These are phyloP conservation scores for Rhagologus leucostigma DNA, from an alignment of 2,113 vertebrate genomes.

Conservation along the genomic window DNA sequence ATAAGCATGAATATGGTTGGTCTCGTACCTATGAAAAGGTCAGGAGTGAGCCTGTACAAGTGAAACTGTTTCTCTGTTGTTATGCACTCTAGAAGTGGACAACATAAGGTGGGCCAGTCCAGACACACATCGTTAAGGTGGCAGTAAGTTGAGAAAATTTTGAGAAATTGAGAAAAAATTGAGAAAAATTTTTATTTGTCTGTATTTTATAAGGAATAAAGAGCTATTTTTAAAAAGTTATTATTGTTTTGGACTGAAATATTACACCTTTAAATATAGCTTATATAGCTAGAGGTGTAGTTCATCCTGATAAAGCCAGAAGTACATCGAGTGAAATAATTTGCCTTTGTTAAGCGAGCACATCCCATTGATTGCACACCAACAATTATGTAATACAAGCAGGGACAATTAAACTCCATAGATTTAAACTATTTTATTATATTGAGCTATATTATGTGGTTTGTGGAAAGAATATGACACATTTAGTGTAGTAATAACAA, in stretches of 20 bases:
- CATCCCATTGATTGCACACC: not conserved
- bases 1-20: not conserved
- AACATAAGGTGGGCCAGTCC: not conserved
- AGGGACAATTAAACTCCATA: not conserved
- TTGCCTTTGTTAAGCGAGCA: not conserved
- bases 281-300: not conserved
- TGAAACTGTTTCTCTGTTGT: not conserved
- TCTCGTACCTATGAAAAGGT: not conserved
- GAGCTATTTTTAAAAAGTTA: not conserved
- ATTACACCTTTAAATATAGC: not conserved
- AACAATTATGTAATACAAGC: not conserved
- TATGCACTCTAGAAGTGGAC: not conserved
- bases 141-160: not conserved
- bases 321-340: not conserved
- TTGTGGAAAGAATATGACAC: not conserved
- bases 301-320: not conserved
- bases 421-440: not conserved
- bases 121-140: not conserved
- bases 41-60: not conserved
- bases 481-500: slow-evolving; percentile 12
- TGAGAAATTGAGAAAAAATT: not conserved
- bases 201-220: not conserved
- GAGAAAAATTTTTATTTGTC: not conserved
- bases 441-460: not conserved
- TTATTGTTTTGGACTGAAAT: not conserved